Base-by-base conservation (phyloP, 2,888 invertebrate genomes). In the Junonia oenone region DNA sequence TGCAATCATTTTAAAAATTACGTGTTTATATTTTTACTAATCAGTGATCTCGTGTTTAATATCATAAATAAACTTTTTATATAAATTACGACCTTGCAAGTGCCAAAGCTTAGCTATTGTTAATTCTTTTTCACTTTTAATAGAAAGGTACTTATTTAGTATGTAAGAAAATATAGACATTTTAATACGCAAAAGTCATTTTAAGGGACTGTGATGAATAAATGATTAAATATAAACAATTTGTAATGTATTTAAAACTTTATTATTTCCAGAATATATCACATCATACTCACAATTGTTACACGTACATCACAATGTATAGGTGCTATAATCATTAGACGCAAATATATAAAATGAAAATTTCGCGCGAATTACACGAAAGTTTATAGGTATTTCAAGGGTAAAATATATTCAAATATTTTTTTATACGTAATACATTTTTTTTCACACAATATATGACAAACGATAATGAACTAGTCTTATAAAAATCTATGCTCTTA, bases 41-140 rank as follows among this genome's bases (percentile, higher is more conserved):
- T 19, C 3, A 27, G 29, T 49, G 63, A 62, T 64, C 56, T 55
- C 58, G 56, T 51, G 19, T 38, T 14, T 13, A 47, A 40, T 51
- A 26, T 11, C 26, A 19, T 33, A 53, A 29, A 17, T 14, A 31
- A 47, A 31, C 29, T 38, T n/a, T 15, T 22, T 46, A 29, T 22
- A 43, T 45, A 45, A 51, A 33, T 17, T 22, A 26, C 26, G 6
- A 43, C 13, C 9, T 19, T n/a, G 6, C 26, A 40, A 22, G 51
- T 51, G 51, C 51, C 46, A 46, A 46, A 17, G 14, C 13, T 45
- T 26, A 27, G 13, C 11, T 15, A 27, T 9, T 3, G 15, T 35
- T 35, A 6, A 35, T 35, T 22, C 22, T 22, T 22, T 22, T 22
- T 22, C 2, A 22, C 22, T 22, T 22, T 3, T 22, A 22, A 22